phyloP scores from a whole-genome alignment of 2,113 vertebrate species.

The Nycticryphes semicollaris region DNA sequence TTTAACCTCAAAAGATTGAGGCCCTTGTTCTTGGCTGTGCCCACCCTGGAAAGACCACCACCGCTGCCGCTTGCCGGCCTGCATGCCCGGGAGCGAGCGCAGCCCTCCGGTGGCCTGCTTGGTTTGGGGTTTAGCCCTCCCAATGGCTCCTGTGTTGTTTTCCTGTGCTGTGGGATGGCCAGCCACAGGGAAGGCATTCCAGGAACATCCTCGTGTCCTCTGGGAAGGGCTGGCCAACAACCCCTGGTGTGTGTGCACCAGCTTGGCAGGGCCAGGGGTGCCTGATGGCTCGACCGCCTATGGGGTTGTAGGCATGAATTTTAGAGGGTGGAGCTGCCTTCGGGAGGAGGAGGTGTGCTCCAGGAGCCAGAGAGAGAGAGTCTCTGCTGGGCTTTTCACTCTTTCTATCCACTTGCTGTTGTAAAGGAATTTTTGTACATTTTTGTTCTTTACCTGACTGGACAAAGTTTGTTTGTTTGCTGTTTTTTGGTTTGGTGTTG shows the following conservation, averaged over 20 bases:
- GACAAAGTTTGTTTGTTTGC: constrained; percentile 45
- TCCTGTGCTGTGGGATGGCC: accelerated
- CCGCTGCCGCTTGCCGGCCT: background rate
- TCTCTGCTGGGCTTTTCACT: constrained; percentile 24
- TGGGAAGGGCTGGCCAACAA: background rate
- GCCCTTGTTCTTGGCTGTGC: background rate
- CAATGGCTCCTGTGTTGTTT: background rate
- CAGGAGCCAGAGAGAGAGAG: background rate
- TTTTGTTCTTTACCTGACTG: constrained; percentile 26
- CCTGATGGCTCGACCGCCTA: background rate
- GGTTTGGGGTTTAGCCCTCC: background rate
- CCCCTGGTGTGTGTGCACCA: background rate
- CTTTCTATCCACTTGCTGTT: background rate
- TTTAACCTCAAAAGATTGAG: background rate
- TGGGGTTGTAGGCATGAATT: constrained; percentile 3
- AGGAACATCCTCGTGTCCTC: background rate
- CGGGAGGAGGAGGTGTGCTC: constrained; percentile 57
- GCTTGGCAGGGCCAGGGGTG: background rate
- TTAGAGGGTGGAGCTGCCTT: constrained; percentile 71
- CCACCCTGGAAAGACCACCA: background rate
- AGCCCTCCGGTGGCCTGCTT: background rate
- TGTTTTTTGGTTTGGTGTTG: no score
- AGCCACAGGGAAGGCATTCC: background rate
- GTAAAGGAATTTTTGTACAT: constrained; percentile 6
- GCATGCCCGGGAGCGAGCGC: background rate